Percentiles rank a stretch among this genome's conserved stretches.
Conservation (phyloP, 2,797 vertebrate species). For the Coregonus ussuriensis region DNA sequence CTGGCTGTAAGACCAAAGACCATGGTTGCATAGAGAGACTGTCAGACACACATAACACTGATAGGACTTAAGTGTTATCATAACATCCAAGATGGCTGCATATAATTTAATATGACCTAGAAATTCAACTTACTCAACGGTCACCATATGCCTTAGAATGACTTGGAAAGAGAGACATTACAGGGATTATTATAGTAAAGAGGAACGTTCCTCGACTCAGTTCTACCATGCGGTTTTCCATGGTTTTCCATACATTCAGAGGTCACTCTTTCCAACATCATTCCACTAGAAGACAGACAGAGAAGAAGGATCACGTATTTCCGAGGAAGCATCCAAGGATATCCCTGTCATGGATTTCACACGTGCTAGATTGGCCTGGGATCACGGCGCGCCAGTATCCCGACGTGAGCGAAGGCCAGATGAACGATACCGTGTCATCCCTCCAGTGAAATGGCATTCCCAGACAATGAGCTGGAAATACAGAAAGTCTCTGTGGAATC, state of each 20-base stretch:
- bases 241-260: slow-evolving; percentile 22
- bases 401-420: slow-evolving; percentile 32
- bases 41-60: background rate
- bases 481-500: slow-evolving; percentile 49
- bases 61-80: background rate
- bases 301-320: slow-evolving; percentile 11
- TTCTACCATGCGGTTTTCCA: background rate
- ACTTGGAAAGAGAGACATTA: slow-evolving; percentile 20
- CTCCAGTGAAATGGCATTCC: slow-evolving; percentile 64
- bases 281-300: background rate
- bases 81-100: slow-evolving; percentile 30
- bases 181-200: slow-evolving; percentile 12
- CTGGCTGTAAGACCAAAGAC: background rate
- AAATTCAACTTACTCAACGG: slow-evolving; percentile 29
- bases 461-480: slow-evolving; percentile 67
- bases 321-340: background rate
- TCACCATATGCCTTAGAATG: slow-evolving; percentile 35
- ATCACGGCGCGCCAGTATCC: slow-evolving; percentile 19
- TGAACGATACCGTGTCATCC: slow-evolving; percentile 46
- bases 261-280: slow-evolving; percentile 15
- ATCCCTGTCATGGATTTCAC: slow-evolving; percentile 17
- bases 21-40: background rate
- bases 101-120: slow-evolving; percentile 47
- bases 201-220: background rate
- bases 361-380: slow-evolving; percentile 4